These are phyloP conservation scores for Protonibea diacanthus DNA, from an alignment of 2,797 vertebrate species.

Conservation along the genomic window DNA sequence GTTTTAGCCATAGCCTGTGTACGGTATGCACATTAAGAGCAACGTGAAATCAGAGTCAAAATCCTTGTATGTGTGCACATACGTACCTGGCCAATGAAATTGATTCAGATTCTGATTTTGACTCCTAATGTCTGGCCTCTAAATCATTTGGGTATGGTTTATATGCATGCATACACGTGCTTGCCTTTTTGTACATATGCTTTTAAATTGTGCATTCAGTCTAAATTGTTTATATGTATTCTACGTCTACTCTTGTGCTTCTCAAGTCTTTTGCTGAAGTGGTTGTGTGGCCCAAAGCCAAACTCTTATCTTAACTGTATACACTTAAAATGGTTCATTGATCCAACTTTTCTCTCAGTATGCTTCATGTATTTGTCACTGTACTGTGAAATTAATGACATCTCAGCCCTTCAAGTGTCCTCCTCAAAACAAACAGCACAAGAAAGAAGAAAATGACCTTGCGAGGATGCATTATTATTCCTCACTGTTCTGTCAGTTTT, in stretches of 20 bases:
- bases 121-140: background rate
- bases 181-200: too few relatives aligned
- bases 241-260: background rate
- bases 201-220: background rate
- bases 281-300: background rate
- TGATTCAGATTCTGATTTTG: too few relatives aligned
- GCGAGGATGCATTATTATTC: constrained; percentile 1
- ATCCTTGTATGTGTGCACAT: too few relatives aligned
- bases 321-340: background rate
- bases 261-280: background rate
- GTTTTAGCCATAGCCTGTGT: too few relatives aligned
- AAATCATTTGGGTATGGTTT: background rate
- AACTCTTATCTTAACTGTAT: background rate
- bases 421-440: constrained; percentile 11
- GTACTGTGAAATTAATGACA: constrained; percentile 1
- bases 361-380: constrained; percentile 9
- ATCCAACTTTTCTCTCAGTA: background rate
- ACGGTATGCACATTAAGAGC: too few relatives aligned
- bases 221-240: background rate
- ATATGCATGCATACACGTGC: background rate
- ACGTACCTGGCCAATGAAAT: too few relatives aligned
- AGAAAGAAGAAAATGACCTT: constrained; percentile 20
- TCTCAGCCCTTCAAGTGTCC: constrained; percentile 21
- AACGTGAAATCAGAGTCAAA: too few relatives aligned
- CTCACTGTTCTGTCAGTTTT: constrained; percentile 19